Evolutionary conservation across 2,888 invertebrate species (phyloP).

Genomic region (Elegia similella): DNA sequence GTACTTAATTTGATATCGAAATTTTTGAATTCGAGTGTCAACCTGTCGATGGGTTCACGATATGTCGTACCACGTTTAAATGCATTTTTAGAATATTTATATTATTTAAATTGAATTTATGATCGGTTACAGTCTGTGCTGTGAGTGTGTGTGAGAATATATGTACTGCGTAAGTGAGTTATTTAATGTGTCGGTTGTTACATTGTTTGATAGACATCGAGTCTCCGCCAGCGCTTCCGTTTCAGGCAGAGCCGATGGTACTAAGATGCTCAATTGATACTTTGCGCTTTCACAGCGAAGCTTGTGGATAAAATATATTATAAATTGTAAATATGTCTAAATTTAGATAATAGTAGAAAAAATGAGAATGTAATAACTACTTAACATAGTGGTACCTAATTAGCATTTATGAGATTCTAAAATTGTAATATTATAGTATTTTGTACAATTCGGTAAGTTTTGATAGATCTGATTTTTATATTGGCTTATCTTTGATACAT

Average conservation of each 20-base stretch:
- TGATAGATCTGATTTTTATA: conserved; percentile 66
- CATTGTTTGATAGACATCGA: conserved; percentile 53
- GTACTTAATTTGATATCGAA: conserved; percentile 67
- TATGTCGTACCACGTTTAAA: conserved; percentile 77
- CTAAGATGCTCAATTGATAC: conserved; percentile 75
- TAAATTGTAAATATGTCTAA: conserved; percentile 74
- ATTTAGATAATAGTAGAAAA: conserved; percentile 72
- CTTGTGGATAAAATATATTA: conserved; percentile 61
- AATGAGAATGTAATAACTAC: conserved; percentile 59
- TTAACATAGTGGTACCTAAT: conserved; percentile 73
- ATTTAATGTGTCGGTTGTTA: conserved; percentile 76
- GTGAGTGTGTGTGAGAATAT: conserved; percentile 71
- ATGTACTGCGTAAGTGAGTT: conserved; percentile 72
- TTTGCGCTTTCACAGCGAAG: conserved; percentile 75
- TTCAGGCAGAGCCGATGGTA: conserved; percentile 40
- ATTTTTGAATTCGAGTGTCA: conserved; percentile 58
- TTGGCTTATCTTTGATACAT: conserved; percentile 65
- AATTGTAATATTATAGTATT: conserved; percentile 63
- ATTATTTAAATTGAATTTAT: conserved; percentile 74
- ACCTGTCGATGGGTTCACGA: conserved; percentile 45
- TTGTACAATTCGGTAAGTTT: conserved; percentile 68
- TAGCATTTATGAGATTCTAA: conserved; percentile 77
- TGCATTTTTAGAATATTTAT: conserved; percentile 81
- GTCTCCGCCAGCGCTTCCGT: conserved; percentile 51
- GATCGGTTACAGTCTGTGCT: conserved; percentile 70